These are phyloP conservation scores for Nesidiocoris tenuis DNA, from an alignment of 2,888 invertebrate genomes.

Conservation along the genomic window DNA sequence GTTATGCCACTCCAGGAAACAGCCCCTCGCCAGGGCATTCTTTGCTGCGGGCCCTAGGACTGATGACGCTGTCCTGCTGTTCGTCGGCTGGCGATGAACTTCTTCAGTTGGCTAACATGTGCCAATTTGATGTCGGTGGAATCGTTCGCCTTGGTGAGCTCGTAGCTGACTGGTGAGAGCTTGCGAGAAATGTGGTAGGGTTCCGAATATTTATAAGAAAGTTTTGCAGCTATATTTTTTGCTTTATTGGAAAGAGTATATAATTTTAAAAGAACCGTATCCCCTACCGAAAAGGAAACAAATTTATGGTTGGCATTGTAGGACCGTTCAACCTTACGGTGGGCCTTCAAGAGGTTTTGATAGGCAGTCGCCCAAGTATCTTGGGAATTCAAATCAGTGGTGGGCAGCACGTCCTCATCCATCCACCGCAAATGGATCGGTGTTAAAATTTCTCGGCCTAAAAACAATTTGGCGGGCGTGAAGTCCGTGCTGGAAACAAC, in stretches of 20 bases:
- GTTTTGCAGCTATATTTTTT: neutral
- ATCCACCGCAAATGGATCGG: slow-evolving; percentile 5
- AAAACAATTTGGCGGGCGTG: neutral
- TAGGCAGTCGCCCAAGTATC: neutral
- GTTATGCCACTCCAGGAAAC: no score
- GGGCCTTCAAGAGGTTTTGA: neutral
- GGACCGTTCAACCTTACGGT: neutral
- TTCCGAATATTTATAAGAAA: neutral
- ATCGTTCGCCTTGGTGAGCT: neutral
- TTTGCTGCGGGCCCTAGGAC: no score
- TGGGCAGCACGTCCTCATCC: neutral
- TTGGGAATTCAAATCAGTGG: neutral
- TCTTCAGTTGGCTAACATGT: slow-evolving; percentile 8
- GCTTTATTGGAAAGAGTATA: neutral
- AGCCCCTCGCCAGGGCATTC: no score
- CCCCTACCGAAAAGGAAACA: neutral
- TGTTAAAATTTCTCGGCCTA: neutral
- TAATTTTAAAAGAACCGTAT: neutral
- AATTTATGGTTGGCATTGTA: neutral
- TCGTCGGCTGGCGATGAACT: neutral
- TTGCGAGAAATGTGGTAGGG: neutral
- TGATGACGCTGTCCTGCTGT: no score
- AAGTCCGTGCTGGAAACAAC: neutral
- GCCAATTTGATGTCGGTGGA: neutral
- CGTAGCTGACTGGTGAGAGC: neutral